Conservation (phyloP, 2,888 invertebrate species). For the Boloria selene region DNA sequence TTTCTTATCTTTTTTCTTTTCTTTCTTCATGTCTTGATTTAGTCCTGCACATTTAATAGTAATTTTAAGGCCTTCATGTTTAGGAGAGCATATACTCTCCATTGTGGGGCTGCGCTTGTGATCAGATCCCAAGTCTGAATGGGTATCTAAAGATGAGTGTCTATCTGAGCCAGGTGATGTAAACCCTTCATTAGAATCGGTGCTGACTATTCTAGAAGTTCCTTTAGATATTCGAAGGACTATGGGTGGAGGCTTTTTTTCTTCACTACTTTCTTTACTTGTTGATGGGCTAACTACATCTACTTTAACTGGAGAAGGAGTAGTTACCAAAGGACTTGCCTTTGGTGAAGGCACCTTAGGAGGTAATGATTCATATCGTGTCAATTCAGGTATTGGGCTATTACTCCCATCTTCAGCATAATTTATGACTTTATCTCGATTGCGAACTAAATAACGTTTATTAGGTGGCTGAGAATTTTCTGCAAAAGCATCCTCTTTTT, state of each 20-base stretch:
- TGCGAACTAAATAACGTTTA: slow-evolving; percentile 78
- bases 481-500: slow-evolving; percentile 66
- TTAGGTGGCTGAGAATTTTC: slow-evolving; percentile 76
- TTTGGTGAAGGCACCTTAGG: slow-evolving; percentile 72
- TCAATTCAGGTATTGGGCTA: slow-evolving; percentile 76
- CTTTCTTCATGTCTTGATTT: slow-evolving; percentile 68
- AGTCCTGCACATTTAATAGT: slow-evolving; percentile 76
- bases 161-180: slow-evolving; percentile 80
- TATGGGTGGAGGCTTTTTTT: slow-evolving; percentile 88
- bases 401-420: slow-evolving; percentile 84
- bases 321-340: slow-evolving; percentile 69
- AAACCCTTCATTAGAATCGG: slow-evolving; percentile 84
- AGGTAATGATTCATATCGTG: slow-evolving; percentile 63
- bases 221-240: slow-evolving; percentile 93
- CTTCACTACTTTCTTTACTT: slow-evolving; percentile 74
- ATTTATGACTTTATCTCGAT: slow-evolving; percentile 84
- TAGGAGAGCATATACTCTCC: slow-evolving; percentile 76
- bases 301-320: slow-evolving; percentile 64
- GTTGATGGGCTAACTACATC: slow-evolving; percentile 74
- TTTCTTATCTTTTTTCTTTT: slow-evolving; percentile 76
- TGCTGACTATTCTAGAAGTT: slow-evolving; percentile 85
- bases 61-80: slow-evolving; percentile 78
- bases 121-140: slow-evolving; percentile 70
- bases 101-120: slow-evolving; percentile 70
- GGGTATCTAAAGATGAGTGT: slow-evolving; percentile 75